Conservation (phyloP, 2,888 invertebrate species). For the Cenopis cana region DNA sequence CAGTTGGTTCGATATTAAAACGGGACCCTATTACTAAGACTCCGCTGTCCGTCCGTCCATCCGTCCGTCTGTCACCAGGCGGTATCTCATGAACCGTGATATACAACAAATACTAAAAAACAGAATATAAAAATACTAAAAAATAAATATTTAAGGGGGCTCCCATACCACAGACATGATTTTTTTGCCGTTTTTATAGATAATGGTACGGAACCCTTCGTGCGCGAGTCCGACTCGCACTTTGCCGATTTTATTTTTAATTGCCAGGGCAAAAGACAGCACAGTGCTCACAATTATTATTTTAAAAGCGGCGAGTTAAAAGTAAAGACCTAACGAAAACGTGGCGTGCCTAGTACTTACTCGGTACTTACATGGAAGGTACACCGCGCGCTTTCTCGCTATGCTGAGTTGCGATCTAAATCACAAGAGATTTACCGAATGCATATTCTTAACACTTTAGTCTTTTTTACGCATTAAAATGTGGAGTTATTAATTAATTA, state of each 20-base stretch:
- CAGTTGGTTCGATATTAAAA: too few species aligned
- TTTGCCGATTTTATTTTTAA: not conserved
- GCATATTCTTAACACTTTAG: not conserved
- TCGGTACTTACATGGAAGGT: slow-evolving; percentile 35
- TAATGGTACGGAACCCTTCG: too few species aligned
- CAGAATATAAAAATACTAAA: too few species aligned
- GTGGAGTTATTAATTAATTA: not conserved
- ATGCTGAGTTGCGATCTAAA: slow-evolving; percentile 58
- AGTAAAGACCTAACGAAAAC: slow-evolving; percentile 31
- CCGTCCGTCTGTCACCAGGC: too few species aligned
- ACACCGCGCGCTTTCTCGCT: slow-evolving; percentile 59
- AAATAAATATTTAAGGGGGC: too few species aligned
- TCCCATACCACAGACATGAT: too few species aligned
- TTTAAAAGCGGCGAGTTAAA: slow-evolving; percentile 15
- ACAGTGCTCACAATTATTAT: not conserved
- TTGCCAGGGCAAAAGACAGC: not conserved
- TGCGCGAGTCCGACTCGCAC: too few species aligned
- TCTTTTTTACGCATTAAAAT: not conserved
- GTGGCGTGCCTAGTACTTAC: slow-evolving; percentile 19
- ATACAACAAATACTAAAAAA: too few species aligned
- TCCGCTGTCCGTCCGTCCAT: too few species aligned
- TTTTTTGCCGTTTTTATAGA: too few species aligned
- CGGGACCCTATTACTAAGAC: too few species aligned
- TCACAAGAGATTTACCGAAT: slow-evolving; percentile 44
- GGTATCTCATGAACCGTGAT: too few species aligned